These are phyloP conservation scores for Drosophila ananassae DNA, from an alignment of 1,140 invertebrate species.

Conservation along the genomic window DNA sequence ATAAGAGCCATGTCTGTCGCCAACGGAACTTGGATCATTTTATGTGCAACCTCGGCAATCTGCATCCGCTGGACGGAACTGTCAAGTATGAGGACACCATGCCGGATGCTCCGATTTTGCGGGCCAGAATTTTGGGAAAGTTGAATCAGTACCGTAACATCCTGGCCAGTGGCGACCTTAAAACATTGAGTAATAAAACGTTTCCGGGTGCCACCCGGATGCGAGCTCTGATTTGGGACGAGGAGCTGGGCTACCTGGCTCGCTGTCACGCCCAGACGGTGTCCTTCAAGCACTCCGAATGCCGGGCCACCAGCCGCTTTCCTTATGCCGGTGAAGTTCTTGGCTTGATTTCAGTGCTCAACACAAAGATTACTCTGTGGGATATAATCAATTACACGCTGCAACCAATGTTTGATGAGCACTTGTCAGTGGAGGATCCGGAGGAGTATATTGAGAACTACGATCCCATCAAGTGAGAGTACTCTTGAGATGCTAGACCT, in stretches of 20 bases:
- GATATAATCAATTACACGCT: slow-evolving; percentile 13
- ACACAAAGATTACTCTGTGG: background rate
- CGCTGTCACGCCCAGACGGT: slow-evolving; percentile 47
- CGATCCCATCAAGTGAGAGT: slow-evolving; percentile 19
- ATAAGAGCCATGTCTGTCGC: slow-evolving; percentile 31
- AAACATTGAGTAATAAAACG: background rate
- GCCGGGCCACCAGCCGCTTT: slow-evolving; percentile 45
- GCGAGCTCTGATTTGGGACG: slow-evolving; percentile 64
- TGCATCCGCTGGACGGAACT: background rate
- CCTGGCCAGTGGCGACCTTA: background rate
- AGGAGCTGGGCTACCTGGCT: slow-evolving; percentile 57
- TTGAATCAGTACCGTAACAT: background rate
- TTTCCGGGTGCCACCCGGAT: slow-evolving; percentile 53
- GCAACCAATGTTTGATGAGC: slow-evolving; percentile 27
- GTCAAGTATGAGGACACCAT: slow-evolving; percentile 14
- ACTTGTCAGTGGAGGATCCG: slow-evolving; percentile 16
- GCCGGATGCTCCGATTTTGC: slow-evolving; percentile 23
- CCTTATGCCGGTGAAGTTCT: slow-evolving; percentile 40
- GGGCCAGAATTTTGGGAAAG: background rate
- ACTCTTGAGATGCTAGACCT: background rate
- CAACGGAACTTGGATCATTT: slow-evolving; percentile 27
- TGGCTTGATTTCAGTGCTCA: background rate
- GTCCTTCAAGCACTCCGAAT: slow-evolving; percentile 46
- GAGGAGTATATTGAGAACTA: slow-evolving; percentile 1
- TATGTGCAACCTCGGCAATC: slow-evolving; percentile 25